A percentile compares a stretch with the other conserved stretches of the same genome.
These are phyloP conservation scores for Antitype chi DNA, from an alignment of 2,888 invertebrate genomes.

Conservation along the genomic window DNA sequence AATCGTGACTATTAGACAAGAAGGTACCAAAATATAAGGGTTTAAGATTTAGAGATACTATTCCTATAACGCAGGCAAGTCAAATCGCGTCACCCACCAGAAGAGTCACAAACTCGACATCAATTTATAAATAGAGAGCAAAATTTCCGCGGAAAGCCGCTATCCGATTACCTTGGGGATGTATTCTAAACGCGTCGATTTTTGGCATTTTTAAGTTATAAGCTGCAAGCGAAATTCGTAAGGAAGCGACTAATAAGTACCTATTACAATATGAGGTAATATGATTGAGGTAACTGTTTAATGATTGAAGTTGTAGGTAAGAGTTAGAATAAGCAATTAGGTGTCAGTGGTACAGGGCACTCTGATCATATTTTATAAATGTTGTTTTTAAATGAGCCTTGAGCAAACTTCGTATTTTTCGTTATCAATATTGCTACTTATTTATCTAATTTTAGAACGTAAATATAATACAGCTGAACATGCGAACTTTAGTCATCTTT, in stretches of 20 bases:
- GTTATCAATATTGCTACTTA: not conserved
- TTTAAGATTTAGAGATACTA: not conserved
- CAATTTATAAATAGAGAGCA: conserved; percentile 83
- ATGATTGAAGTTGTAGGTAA: not conserved
- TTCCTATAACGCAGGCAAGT: conserved; percentile 52
- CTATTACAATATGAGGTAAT: not conserved
- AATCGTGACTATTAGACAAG: not conserved
- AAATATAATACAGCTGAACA: not conserved
- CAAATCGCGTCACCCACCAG: conserved; percentile 76
- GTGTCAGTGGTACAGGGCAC: not conserved
- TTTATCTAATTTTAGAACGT: not conserved
- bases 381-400: not conserved
- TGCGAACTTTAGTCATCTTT: not conserved
- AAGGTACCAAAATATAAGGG: not conserved
- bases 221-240: conserved; percentile 57
- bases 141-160: conserved; percentile 85
- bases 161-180: conserved; percentile 85
- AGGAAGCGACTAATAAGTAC: not conserved
- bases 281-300: not conserved
- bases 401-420: not conserved
- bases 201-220: conserved; percentile 66
- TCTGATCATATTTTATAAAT: not conserved
- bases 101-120: conserved; percentile 79
- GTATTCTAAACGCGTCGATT: conserved; percentile 79
- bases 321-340: not conserved